A percentile compares a stretch with the other conserved stretches of the same genome.
phyloP scores from a whole-genome alignment of 1,140 invertebrate species.

The Heliconius nattereri region DNA sequence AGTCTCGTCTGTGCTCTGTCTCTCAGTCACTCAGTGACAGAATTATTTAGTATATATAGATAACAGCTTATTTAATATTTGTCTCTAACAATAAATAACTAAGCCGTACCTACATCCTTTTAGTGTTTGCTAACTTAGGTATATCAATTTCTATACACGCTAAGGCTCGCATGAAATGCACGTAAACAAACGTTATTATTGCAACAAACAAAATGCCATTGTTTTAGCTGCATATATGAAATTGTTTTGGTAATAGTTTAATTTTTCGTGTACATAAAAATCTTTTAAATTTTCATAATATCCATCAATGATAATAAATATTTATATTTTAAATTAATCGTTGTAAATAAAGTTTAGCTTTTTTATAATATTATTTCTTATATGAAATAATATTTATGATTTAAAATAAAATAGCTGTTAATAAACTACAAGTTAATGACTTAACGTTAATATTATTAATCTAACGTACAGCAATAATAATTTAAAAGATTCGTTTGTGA shows the following conservation, averaged over 20 bases:
- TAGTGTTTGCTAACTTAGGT: background rate
- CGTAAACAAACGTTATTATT: background rate
- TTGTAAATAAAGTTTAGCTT: too few relatives aligned
- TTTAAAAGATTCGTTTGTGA: background rate
- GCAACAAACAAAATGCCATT: background rate
- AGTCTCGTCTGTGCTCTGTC: too few relatives aligned
- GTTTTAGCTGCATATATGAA: background rate
- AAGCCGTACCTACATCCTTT: too few relatives aligned
- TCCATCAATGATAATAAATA: background rate
- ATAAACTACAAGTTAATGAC: too few relatives aligned
- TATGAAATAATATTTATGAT: too few relatives aligned
- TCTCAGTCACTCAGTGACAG: too few relatives aligned
- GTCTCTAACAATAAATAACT: too few relatives aligned
- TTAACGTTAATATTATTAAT: background rate
- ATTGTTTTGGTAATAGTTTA: background rate
- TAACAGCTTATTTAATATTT: too few relatives aligned
- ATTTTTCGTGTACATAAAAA: background rate
- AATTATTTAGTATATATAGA: too few relatives aligned
- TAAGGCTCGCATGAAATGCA: background rate
- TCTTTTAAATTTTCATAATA: background rate
- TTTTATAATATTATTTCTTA: too few relatives aligned
- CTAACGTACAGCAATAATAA: background rate
- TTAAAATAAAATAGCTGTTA: too few relatives aligned
- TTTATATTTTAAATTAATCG: background rate
- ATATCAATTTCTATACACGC: background rate